Evolutionary conservation across 2,888 invertebrate species (phyloP), one percentile per base, ranked within the genome.

Genomic region (Silvanus unidentatus): DNA sequence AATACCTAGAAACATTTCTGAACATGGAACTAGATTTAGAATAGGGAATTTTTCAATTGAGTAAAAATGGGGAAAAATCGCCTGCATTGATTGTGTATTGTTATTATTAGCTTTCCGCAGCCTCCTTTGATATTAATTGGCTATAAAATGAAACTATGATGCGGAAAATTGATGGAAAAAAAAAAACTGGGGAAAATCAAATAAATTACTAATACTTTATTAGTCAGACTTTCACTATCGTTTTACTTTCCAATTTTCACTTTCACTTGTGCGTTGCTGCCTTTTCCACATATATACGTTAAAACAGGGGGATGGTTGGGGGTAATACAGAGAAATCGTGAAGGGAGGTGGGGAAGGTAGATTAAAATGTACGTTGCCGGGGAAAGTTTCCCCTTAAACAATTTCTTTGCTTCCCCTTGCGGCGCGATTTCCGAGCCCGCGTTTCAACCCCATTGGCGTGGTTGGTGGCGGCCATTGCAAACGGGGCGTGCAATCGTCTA

Each of bases 401-500:
- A 32, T 14, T 14, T 16, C 52, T 43, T 15, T 11, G 35, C 50
- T 57, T 64, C 59, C 60, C 60, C 60, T 64, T 64, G 63, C n/a
- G n/a, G n/a, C 22, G 22, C 22, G 22, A 22, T 62, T 55, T 42
- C 47, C 42, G 50, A 53, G 58, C 61, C 62, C 61, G 62, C 60
- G 58, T 52, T 57, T 49, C 42, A 39, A 39, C 52, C 48, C 51
- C 45, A 61, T 62, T 59, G 65, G 62, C 47, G 52, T 47, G 40
- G 35, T 16, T 42, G 42, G 3, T 22, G 55, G 57, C 65, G 61
- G 67, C 68, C 68, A 68, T 68, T 60, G 53, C 58, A 47, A 62
- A 63, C 60, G 53, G 60, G 68, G 68, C 59, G 64, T 60, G 55
- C 52, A 53, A 56, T 47, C 41, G 44, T 49, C 22, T 44, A 49